Evolutionary conservation across 2,797 vertebrate species (phyloP), one percentile per base, ranked within the genome.

Genomic region (Chanos chanos): DNA sequence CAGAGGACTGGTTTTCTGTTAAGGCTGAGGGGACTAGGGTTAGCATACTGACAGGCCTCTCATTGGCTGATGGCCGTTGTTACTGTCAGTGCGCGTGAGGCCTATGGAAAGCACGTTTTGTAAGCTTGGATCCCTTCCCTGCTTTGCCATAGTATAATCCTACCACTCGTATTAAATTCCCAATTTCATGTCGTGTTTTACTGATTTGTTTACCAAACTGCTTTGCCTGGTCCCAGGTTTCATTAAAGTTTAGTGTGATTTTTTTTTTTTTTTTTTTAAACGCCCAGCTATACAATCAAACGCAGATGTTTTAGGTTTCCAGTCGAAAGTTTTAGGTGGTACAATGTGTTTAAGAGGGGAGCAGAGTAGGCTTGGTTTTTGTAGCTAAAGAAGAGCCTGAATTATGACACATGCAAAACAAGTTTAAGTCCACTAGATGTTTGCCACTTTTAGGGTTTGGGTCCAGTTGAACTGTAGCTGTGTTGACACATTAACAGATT

Each of bases 61-160:
- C 56, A 30, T 34, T 61, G 64, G 77, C 83, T 83, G 81, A 82
- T 84, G 80, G 83, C 50, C 76, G 45, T 77, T 76, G 84, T 85
- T 83, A 83, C 74, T 69, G 74, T 78, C 76, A 74, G 71, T 82
- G 74, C 72, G 9, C 31, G 1, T n/a, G 40, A 22, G 34, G 50
- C 34, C 12, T 56, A 24, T 12, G n/a, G 31, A 5, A n/a, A n/a
- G n/a, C n/a, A n/a, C 10, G 30, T 39, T 61, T 28, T 34, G 36
- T n/a, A 8, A 18, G 53, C 60, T 30, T 10, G 63, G 18, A 40
- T 22, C 37, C 28, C 24, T 55, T 51, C 18, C 24, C 71, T 28
- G 13, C 15, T 15, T 41, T 36, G 28, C 13, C 13, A 40, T 45
- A 60, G 55, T 66, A 66, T 16, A 47, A 10, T 40, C 59, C n/a